Base-by-base conservation (phyloP, 2,797 vertebrate species). In the Prunella strophiata region DNA sequence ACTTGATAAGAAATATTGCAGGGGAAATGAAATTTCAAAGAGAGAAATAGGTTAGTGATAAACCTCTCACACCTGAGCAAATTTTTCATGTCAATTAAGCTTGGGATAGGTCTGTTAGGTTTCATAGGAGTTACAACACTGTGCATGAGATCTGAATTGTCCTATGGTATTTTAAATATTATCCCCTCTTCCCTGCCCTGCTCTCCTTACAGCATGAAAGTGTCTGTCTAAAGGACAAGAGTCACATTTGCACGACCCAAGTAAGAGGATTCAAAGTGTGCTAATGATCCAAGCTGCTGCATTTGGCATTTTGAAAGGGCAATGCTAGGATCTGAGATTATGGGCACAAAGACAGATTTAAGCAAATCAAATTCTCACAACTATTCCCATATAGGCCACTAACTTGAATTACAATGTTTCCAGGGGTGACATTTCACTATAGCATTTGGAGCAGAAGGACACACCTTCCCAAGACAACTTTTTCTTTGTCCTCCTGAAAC, bases 221-320 rank as follows among this genome's bases (percentile, higher is more conserved):
- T 38, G 29, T 59, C 88, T 96, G 20, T 80, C 54, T 85, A 89
- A 97, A 96, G 91, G 92, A 95, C 87, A 93, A 34, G 36, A 93
- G 72, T 85, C 89, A 93, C 87, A 94, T 95, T 89, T 85, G 66
- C 55, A 89, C 0, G 14, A 94, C 85, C 89, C 70, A 92, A 81
- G 88, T 85, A 95, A 78, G 65, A 81, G 87, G 81, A 93, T 63
- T 94, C 87, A 94, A 96, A 93, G 91, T 59, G 89, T 91, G 76
- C 58, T 96, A 96, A 96, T 75, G 92, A 95, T 91, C 84, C 85
- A 89, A 95, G 93, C 85, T 96, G 91, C 61, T 81, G 62, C 70
- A 62, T 92, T 72, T 96, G 92, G 79, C 93, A 95, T 95, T 97
- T 97, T 89, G 85, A 97, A 97, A 96, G 95, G 91, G 93, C 92